These are phyloP conservation scores for Anastrepha ludens DNA, from an alignment of 1,140 invertebrate genomes.

Conservation along the genomic window DNA sequence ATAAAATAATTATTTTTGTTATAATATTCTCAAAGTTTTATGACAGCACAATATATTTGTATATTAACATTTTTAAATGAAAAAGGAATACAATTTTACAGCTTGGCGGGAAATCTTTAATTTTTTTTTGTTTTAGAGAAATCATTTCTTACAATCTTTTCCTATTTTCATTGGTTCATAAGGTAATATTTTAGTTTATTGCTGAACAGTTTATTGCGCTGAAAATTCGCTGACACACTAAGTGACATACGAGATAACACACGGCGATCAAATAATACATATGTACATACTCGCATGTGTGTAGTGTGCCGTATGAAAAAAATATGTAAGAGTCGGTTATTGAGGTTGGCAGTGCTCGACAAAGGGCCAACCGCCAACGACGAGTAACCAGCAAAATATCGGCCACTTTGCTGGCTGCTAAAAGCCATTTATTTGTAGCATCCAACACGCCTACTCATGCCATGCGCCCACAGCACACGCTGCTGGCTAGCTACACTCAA, in stretches of 20 bases:
- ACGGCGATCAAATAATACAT: not conserved
- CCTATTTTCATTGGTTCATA: no score
- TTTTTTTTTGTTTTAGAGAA: no score
- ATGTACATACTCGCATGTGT: no score
- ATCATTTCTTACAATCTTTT: no score
- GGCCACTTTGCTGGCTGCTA: slow-evolving; percentile 19
- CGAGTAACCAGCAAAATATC: not conserved
- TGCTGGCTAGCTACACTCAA: not conserved
- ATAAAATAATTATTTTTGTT: no score
- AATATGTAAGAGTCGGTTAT: not conserved
- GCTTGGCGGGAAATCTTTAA: no score
- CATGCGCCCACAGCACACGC: not conserved
- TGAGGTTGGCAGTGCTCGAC: not conserved
- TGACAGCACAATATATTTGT: no score
- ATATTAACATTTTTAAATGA: no score
- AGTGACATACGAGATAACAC: not conserved
- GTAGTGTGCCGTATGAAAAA: no score
- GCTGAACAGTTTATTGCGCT: not conserved
- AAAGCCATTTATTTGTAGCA: not conserved
- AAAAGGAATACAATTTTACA: no score
- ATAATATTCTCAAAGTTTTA: no score
- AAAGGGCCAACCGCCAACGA: not conserved
- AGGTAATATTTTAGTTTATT: no score
- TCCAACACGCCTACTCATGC: not conserved
- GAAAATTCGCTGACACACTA: not conserved